Conservation (phyloP, 2,888 invertebrate genomes). For the Epinotia demarniana region DNA sequence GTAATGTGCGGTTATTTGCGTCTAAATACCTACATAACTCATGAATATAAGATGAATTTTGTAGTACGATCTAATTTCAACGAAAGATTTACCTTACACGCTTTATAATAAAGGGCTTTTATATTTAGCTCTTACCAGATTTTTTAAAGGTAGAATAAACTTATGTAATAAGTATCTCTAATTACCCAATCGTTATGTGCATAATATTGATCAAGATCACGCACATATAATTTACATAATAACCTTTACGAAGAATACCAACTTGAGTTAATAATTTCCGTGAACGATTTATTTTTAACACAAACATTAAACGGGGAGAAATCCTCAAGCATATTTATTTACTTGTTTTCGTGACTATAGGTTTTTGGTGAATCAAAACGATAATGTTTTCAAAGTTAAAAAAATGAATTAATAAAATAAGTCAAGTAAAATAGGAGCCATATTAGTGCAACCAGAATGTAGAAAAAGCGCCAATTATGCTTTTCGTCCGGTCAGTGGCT, state of each 20-base stretch:
- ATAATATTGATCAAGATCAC: background rate
- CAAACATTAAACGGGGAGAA: too few species aligned
- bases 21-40: background rate
- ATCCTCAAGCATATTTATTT: too few species aligned
- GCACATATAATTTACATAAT: background rate
- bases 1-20: background rate
- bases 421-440: background rate
- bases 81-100: background rate
- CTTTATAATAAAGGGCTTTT: background rate
- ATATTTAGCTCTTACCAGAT: too few species aligned
- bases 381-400: background rate
- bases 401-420: background rate
- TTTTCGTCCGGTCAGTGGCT: conserved; percentile 22
- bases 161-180: conserved; percentile 9
- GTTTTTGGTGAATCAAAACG: too few species aligned
- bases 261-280: too few species aligned
- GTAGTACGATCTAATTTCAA: background rate
- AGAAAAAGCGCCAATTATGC: conserved; percentile 12
- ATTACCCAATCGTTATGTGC: background rate
- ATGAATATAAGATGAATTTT: too few species aligned
- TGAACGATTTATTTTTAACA: too few species aligned
- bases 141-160: background rate
- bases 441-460: conserved; percentile 5
- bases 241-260: background rate
- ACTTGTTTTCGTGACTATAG: too few species aligned